Base-by-base conservation (phyloP, 35 echinoderm and acorn worm species). In the Anneissia japonica region DNA sequence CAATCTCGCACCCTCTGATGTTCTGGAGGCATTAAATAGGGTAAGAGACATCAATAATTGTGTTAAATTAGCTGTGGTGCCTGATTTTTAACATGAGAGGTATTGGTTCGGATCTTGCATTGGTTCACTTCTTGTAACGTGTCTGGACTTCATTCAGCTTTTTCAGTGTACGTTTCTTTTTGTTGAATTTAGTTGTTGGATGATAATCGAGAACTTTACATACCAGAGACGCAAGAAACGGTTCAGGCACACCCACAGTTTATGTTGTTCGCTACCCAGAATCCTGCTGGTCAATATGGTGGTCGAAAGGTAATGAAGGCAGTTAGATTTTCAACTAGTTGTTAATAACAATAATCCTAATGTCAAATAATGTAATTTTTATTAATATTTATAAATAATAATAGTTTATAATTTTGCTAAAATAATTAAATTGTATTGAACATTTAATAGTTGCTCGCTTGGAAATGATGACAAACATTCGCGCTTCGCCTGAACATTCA, bases 211-310 rank as follows among this genome's bases (percentile, higher is more conserved):
- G 95, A 97, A 75, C 86, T 97, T 31, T 97, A 91, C 86, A 97
- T 97, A 72, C 91, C 95, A 85, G 95, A 97, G 79, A 97, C 95
- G 0, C 95, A 97, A 41, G 91, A 97, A 43, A 92, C 85, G 32
- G 83, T 97, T 4, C 72, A 84, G 39, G 95, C 95, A 30, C 95
- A 97, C 86, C 89, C 88, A 31, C 80, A 86, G 28, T 97, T 97
- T 38, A 93, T 97, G 95, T 79, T 97, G 14, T 93, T 97, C 87
- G 95, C 95, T 75, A 97, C 95, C 83, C 95, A 97, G 91, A 97
- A 97, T 91, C 95, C 95, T 30, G 91, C 95, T 36, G 91, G 95
- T 23, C 95, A 93, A 84, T 97, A 97, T 91, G 95, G 95, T 77
- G 95, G 95, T 12, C 72, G 95, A 86, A 97, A 97, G 91, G 95